These are phyloP conservation scores for Pyrochroa serraticornis DNA, from an alignment of 2,888 invertebrate species.

Conservation along the genomic window DNA sequence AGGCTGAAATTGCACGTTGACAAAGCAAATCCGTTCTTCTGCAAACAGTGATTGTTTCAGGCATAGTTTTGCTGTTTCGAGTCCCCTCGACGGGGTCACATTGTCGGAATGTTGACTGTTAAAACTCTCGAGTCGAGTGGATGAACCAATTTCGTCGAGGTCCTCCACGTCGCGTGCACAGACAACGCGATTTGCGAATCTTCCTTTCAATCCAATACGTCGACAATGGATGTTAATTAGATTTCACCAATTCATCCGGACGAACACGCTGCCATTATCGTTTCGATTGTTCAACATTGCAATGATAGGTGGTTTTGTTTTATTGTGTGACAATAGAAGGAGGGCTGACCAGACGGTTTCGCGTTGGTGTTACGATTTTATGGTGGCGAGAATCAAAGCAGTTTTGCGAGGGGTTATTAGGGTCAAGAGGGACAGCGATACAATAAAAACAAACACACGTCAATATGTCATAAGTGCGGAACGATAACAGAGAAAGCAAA, in stretches of 20 bases:
- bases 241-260: constrained; percentile 39
- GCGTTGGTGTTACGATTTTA: too few relatives aligned
- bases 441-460: too few relatives aligned
- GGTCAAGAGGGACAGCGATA: too few relatives aligned
- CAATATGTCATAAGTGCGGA: too few relatives aligned
- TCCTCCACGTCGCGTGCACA: constrained; percentile 51
- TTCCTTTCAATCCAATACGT: constrained; percentile 42
- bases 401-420: too few relatives aligned
- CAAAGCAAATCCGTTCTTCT: background rate
- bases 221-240: constrained; percentile 48
- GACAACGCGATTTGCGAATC: constrained; percentile 46
- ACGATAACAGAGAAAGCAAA: too few relatives aligned
- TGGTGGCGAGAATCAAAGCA: too few relatives aligned
- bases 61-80: constrained; percentile 39
- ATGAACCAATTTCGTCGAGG: constrained; percentile 52
- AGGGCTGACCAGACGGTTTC: too few relatives aligned
- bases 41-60: too few relatives aligned
- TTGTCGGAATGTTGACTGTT: constrained; percentile 51
- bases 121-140: constrained; percentile 50
- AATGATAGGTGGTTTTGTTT: constrained; percentile 15
- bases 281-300: background rate
- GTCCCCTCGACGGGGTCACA: constrained; percentile 42
- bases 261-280: background rate
- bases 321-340: constrained; percentile 6
- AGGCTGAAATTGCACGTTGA: constrained; percentile 1